phyloP scores from a whole-genome alignment of 2,888 invertebrate species.

The Cremastinae sp. region DNA sequence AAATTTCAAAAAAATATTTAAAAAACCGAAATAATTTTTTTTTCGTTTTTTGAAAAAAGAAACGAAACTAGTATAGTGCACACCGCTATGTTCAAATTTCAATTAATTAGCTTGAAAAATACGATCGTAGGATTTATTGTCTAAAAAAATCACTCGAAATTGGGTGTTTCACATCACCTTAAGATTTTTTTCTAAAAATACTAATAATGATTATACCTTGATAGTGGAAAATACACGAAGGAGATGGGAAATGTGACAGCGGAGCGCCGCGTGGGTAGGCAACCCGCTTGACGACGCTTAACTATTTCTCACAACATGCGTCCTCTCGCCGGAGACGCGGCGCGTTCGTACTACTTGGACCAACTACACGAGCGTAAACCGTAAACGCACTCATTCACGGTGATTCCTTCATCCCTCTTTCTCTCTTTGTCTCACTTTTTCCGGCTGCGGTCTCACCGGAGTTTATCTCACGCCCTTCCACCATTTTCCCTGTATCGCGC shows the following conservation, averaged over 20 bases:
- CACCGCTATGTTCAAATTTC: too few species aligned
- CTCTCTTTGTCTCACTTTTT: slow-evolving; percentile 56
- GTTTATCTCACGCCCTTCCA: slow-evolving; percentile 68
- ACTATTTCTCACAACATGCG: neutral
- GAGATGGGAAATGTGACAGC: neutral
- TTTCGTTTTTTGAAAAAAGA: too few species aligned
- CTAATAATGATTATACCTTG: too few species aligned
- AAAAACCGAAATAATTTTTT: too few species aligned
- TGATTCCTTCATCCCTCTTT: slow-evolving; percentile 42
- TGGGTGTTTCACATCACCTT: too few species aligned
- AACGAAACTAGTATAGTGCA: too few species aligned
- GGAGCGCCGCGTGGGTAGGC: neutral
- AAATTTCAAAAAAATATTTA: too few species aligned
- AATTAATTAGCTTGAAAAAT: too few species aligned
- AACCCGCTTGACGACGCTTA: neutral
- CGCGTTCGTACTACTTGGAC: slow-evolving; percentile 24
- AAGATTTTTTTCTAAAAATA: too few species aligned
- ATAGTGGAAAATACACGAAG: neutral
- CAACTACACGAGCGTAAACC: slow-evolving; percentile 7
- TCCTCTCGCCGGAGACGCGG: neutral
- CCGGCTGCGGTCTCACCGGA: slow-evolving; percentile 65
- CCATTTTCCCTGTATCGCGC: slow-evolving; percentile 67
- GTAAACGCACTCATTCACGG: too few species aligned
- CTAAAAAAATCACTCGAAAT: too few species aligned
- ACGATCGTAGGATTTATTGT: too few species aligned